These are phyloP conservation scores for Enteromius paludinosus DNA, from an alignment of 2,797 vertebrate species.

Conservation along the genomic window DNA sequence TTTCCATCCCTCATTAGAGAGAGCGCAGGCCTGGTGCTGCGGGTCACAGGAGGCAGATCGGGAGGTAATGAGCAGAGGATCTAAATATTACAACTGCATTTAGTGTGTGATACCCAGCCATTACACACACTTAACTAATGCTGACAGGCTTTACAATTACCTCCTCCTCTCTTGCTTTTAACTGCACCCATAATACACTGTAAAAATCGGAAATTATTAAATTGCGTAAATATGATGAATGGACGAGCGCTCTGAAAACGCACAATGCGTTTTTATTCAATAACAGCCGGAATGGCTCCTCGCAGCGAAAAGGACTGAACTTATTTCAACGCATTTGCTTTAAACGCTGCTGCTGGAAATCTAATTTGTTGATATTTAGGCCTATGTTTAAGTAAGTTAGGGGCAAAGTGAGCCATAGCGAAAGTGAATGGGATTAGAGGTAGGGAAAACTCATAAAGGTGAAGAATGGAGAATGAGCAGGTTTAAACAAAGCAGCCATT, in stretches of 20 bases:
- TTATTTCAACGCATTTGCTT: slow-evolving; percentile 57
- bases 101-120: slow-evolving; percentile 83
- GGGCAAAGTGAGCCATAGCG: slow-evolving; percentile 32
- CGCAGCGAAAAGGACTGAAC: slow-evolving; percentile 47
- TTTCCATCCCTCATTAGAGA: slow-evolving; percentile 87
- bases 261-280: slow-evolving; percentile 55
- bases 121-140: slow-evolving; percentile 87
- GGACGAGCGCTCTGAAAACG: slow-evolving; percentile 29
- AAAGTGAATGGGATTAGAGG: slow-evolving; percentile 39
- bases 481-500: slow-evolving; percentile 59
- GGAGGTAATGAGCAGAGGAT: slow-evolving; percentile 80
- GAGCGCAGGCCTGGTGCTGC: slow-evolving; percentile 79
- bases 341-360: slow-evolving; percentile 50
- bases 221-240: slow-evolving; percentile 60
- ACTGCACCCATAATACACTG: slow-evolving; percentile 48
- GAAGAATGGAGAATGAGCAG: slow-evolving; percentile 46
- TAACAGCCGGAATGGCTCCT: slow-evolving; percentile 43
- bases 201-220: slow-evolving; percentile 59
- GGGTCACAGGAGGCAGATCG: slow-evolving; percentile 80
- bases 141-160: slow-evolving; percentile 84
- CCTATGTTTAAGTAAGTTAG: slow-evolving; percentile 37
- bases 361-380: slow-evolving; percentile 50
- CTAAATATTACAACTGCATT: slow-evolving; percentile 84
- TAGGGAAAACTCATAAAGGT: slow-evolving; percentile 59
- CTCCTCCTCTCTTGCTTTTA: slow-evolving; percentile 76